Base-by-base conservation (phyloP, 2,113 vertebrate species). In the Pogona vitticeps region DNA sequence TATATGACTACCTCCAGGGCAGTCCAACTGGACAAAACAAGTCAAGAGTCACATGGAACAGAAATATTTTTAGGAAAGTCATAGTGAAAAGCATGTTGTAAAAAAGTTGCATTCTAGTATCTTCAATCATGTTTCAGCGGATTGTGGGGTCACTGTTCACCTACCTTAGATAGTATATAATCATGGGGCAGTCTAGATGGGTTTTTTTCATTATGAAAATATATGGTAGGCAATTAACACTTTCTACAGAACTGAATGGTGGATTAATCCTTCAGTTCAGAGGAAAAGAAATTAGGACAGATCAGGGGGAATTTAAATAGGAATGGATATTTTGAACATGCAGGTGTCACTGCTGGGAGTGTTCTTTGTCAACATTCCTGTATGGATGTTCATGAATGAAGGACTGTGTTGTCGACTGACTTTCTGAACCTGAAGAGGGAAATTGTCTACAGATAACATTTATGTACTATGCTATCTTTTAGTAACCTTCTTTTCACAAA, bases 271-370 rank as follows among this genome's bases (percentile, higher is more conserved):
- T 68, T 68, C 65, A 68, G 10, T 31, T 68, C 28, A 63, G 21
- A 28, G 33, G 28, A 58, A 0, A 70, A 21, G 79, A 80, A 82
- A 86, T 61, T 83, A 38, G 56, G 2, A 13, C 58, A 71, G 80
- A 92, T 73, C 42, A 92, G 90, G 5, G 38, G 83, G 80, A 90
- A 46, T 42, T 70, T 40, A 79, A 86, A 46, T 20, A 18, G n/a
- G 58, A 73, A 58, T 15, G 40, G 23, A 75, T 23, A 23, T 28
- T 31, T 31, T 31, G 31, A 2, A 42, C 72, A 42, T 40, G 52
- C 52, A 78, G 56, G n/a, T 33, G 31, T 17, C 1, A 33, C 26
- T 56, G 46, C 28, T 2, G 4, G 3, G 13, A 61, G 21, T 63
- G n/a, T 23, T 59, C 12, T 23, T 14, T 26, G 31, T 28, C 13